Base-by-base conservation (phyloP, 2,888 invertebrate species). In the Napeogenes sylphis region DNA sequence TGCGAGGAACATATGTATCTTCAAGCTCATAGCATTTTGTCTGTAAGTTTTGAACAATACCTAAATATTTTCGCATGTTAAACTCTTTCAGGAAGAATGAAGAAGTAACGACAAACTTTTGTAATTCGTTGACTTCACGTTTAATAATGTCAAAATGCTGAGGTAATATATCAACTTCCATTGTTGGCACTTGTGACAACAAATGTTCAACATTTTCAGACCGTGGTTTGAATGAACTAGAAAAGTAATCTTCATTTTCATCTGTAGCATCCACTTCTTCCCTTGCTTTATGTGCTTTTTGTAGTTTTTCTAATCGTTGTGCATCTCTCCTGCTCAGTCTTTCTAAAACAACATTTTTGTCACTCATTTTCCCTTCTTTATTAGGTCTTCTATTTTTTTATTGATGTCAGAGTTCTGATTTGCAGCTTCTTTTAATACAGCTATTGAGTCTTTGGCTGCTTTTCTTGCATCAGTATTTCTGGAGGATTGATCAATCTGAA, bases 11-110 rank as follows among this genome's bases (percentile, higher is more conserved):
- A 70, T 96, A 90, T 63, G 91, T 91, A 32, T 94, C 92, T 80
- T 96, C 96, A 42, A 94, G 85, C 68, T 94, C 94, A 59, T 94
- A 93, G 54, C 94, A 92, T 79, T 93, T 92, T n/a, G 90, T 90
- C 73, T 94, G 94, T 47, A 97, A 79, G 62, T 93, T 92, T 76
- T 95, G 94, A 3, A 96, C 88, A 32, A 92, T 92, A 71, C 94
- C 93, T 75, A 96, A 94, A 75, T 94, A 95, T 75, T 94, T 94
- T 77, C 96, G 92, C 79, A 97, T 93, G 73, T 96, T 95, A 71
- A 95, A 97, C 60, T 94, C 94, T 63, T 95, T 94, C 3, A 97
- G 85, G 81, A 96, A 96, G 76, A 95, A 92, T 53, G 95, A 94
- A 13, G 96, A 96, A 65, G 94, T 93, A 0, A 96, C 94, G 33